Evolutionary conservation across 2,888 invertebrate genomes (phyloP).

Genomic region (Drosophila rellima): DNA sequence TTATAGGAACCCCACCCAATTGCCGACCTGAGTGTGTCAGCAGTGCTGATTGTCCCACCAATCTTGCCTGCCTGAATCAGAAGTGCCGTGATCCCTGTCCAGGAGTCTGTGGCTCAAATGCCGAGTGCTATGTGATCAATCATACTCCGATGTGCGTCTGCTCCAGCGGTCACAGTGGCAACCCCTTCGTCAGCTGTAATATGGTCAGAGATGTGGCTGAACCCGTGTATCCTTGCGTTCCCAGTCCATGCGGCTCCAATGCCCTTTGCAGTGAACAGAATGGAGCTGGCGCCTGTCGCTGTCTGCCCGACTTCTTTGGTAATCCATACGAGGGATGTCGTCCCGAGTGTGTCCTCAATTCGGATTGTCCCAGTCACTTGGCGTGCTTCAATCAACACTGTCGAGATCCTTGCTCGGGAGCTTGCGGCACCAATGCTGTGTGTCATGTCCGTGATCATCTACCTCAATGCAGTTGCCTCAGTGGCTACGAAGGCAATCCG

Average conservation of each 20-base stretch:
- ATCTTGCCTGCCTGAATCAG: slow-evolving; percentile 91
- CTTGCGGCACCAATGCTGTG: slow-evolving; percentile 91
- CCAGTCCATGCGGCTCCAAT: slow-evolving; percentile 92
- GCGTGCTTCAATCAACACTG: slow-evolving; percentile 91
- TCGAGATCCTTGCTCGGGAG: slow-evolving; percentile 91
- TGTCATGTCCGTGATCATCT: slow-evolving; percentile 91
- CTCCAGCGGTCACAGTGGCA: slow-evolving; percentile 87
- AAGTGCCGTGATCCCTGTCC: slow-evolving; percentile 91
- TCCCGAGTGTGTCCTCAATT: slow-evolving; percentile 91
- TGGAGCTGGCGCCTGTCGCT: slow-evolving; percentile 89
- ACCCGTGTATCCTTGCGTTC: slow-evolving; percentile 88
- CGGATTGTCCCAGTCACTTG: slow-evolving; percentile 90
- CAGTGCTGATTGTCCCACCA: slow-evolving; percentile 91
- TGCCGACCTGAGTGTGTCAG: slow-evolving; percentile 93
- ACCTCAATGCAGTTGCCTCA: slow-evolving; percentile 89
- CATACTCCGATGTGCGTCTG: slow-evolving; percentile 89
- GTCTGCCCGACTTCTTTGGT: slow-evolving; percentile 90
- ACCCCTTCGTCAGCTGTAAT: slow-evolving; percentile 86
- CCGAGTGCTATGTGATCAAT: slow-evolving; percentile 87
- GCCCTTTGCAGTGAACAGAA: slow-evolving; percentile 89
- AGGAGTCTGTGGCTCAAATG: slow-evolving; percentile 89
- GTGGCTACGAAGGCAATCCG: slow-evolving; percentile 92
- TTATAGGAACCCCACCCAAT: slow-evolving; percentile 91
- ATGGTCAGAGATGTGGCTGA: slow-evolving; percentile 67
- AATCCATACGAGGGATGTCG: slow-evolving; percentile 92